phyloP scores from a whole-genome alignment of 2,113 vertebrate species.

The Campylomormyrus tamandua region DNA sequence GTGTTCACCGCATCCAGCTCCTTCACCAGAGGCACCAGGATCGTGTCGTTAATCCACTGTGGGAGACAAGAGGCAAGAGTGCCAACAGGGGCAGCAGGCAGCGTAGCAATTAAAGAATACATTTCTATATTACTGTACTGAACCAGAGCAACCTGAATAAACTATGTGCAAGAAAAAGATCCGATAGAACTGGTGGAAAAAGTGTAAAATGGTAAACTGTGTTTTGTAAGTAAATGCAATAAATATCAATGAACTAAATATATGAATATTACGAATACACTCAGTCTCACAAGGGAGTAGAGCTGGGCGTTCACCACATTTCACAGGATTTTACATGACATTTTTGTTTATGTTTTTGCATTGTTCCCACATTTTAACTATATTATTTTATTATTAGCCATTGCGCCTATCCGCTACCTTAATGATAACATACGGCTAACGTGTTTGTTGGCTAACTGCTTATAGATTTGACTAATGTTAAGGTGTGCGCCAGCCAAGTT shows the following conservation, averaged over 20 bases:
- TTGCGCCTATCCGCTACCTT: too few species aligned
- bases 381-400: too few species aligned
- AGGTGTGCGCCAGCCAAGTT: too few species aligned
- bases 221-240: neutral
- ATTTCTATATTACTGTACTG: neutral
- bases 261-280: neutral
- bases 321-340: too few species aligned
- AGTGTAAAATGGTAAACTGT: neutral
- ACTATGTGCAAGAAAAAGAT: neutral
- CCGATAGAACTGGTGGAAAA: neutral
- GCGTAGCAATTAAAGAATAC: neutral
- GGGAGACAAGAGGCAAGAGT: conserved; percentile 16
- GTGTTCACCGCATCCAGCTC: conserved; percentile 87
- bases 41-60: conserved; percentile 95
- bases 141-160: neutral
- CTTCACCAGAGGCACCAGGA: conserved; percentile 81
- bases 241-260: neutral
- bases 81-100: neutral
- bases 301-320: too few species aligned
- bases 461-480: too few species aligned
- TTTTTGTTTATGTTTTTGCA: too few species aligned
- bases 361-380: too few species aligned
- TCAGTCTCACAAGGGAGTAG: neutral
- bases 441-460: too few species aligned
- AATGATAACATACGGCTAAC: too few species aligned